phyloP scores from a whole-genome alignment of 2,797 vertebrate genomes.

The Falco biarmicus region DNA sequence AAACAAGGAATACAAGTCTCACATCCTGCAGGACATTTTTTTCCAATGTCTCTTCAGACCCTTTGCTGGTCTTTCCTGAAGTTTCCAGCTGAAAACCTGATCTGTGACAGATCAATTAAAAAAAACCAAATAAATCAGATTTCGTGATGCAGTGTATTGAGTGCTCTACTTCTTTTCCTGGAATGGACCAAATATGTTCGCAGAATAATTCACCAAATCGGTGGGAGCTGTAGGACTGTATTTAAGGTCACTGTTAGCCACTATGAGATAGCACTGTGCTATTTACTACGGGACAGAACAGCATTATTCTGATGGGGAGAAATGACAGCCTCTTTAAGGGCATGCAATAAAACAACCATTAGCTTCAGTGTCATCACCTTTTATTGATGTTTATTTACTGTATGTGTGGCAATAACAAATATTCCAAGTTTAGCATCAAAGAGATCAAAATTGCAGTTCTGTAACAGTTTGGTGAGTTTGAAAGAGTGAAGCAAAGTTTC shows the following conservation, averaged over 20 bases:
- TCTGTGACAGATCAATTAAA: neutral
- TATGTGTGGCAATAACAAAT: neutral
- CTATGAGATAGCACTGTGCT: neutral
- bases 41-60: neutral
- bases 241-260: neutral
- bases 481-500: neutral
- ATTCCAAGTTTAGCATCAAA: constrained; percentile 7
- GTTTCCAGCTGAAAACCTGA: neutral
- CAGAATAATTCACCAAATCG: neutral
- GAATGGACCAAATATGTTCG: neutral
- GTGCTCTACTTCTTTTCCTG: neutral
- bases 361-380: neutral
- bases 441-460: neutral
- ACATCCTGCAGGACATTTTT: neutral
- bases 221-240: neutral
- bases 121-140: neutral
- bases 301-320: neutral
- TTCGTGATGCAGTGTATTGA: neutral
- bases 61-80: neutral
- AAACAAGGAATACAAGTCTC: neutral
- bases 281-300: neutral
- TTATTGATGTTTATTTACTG: neutral
- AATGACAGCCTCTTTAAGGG: neutral
- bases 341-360: neutral
- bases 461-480: neutral